phyloP scores from a whole-genome alignment of 2,113 vertebrate genomes.

The Aix galericulata region DNA sequence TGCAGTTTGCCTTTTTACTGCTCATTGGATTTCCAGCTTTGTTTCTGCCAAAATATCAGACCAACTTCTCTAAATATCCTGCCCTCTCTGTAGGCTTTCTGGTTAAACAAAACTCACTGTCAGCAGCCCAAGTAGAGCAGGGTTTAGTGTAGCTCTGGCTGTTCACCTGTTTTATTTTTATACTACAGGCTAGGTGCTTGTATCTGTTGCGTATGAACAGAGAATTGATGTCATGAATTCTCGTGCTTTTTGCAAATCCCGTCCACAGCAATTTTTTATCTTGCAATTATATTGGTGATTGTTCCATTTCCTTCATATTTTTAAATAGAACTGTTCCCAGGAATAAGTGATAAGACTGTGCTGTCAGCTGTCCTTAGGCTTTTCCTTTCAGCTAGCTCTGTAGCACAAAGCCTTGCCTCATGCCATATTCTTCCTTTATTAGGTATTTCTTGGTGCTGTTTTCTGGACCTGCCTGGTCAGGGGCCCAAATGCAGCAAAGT shows the following conservation, averaged over 20 bases:
- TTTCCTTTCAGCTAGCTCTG: background rate
- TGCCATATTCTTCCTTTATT: background rate
- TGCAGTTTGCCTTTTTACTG: background rate
- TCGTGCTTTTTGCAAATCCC: background rate
- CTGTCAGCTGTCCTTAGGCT: background rate
- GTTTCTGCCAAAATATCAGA: background rate
- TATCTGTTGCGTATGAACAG: background rate
- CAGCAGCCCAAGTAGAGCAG: background rate
- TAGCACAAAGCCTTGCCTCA: background rate
- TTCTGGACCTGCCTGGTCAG: background rate
- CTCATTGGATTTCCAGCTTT: conserved; percentile 15
- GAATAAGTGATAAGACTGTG: background rate
- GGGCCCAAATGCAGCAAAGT: background rate
- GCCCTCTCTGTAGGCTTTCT: background rate
- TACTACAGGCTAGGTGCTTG: background rate
- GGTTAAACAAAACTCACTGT: background rate
- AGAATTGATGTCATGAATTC: background rate
- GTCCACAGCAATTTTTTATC: background rate
- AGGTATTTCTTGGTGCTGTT: background rate
- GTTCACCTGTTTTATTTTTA: background rate
- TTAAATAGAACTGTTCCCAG: background rate
- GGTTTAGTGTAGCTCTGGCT: background rate
- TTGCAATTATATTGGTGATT: background rate
- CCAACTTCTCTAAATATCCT: background rate
- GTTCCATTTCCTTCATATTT: background rate